A percentile compares a stretch with the other conserved stretches of the same genome.
Evolutionary conservation across 2,113 vertebrate species (phyloP).

Genomic region (Cyprinus carpio): DNA sequence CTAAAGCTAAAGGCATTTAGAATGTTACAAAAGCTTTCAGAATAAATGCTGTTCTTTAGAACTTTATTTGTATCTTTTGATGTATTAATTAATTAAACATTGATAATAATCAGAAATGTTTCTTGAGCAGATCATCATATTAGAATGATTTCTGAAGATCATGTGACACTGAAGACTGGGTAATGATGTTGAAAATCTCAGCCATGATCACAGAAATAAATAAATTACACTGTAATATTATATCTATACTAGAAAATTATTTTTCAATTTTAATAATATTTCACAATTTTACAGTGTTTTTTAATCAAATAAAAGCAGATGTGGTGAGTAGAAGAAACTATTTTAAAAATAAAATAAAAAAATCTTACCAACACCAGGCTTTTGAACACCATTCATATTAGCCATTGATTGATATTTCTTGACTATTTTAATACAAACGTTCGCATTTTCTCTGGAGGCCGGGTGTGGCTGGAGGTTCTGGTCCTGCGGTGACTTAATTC

Average conservation of each 20-base stretch:
- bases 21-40: neutral
- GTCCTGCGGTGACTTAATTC: slow-evolving; percentile 74
- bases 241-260: too few species aligned
- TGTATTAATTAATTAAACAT: neutral
- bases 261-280: neutral
- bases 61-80: too few species aligned
- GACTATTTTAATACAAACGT: neutral
- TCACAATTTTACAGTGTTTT: neutral
- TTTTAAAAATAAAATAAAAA: too few species aligned
- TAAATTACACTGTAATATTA: neutral
- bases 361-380: neutral
- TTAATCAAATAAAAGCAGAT: too few species aligned
- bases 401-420: neutral
- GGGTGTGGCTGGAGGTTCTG: slow-evolving; percentile 73
- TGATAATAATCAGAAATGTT: neutral
- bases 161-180: neutral
- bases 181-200: neutral
- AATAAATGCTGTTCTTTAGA: neutral
- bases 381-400: neutral
- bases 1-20: neutral
- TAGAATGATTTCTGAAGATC: neutral
- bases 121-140: neutral
- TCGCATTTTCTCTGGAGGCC: slow-evolving; percentile 76
- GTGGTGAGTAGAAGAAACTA: neutral
- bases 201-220: too few species aligned